phyloP scores from a whole-genome alignment of 2,888 invertebrate genomes.

The Heliconius cydno region DNA sequence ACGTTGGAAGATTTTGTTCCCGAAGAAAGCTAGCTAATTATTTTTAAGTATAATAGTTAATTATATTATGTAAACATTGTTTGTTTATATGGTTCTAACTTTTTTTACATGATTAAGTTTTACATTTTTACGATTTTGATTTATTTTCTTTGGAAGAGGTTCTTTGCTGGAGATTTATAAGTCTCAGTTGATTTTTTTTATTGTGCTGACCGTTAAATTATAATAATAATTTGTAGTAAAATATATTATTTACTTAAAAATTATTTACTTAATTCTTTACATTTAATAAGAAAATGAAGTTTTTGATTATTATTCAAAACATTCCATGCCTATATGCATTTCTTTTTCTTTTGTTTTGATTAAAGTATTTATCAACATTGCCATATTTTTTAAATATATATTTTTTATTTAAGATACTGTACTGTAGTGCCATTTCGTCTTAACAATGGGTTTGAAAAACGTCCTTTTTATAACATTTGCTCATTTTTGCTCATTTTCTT shows the following conservation, averaged over 20 bases:
- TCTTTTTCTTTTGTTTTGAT: neutral
- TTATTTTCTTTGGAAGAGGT: neutral
- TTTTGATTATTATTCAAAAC: neutral
- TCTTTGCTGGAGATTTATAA: neutral
- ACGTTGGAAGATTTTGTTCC: neutral
- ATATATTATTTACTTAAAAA: slow-evolving; percentile 1
- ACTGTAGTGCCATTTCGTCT: slow-evolving; percentile 18
- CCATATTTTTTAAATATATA: slow-evolving; percentile 3
- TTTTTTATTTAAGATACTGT: neutral
- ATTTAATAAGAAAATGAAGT: neutral
- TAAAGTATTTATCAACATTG: neutral
- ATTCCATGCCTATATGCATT: slow-evolving; percentile 12
- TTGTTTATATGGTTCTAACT: neutral
- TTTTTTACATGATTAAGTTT: slow-evolving; percentile 14
- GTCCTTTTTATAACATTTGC: slow-evolving; percentile 10
- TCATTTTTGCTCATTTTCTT: slow-evolving; percentile 24
- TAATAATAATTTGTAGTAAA: neutral
- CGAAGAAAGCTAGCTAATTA: slow-evolving; percentile 18
- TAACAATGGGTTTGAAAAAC: slow-evolving; percentile 12
- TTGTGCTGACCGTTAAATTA: neutral
- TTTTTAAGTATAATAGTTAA: slow-evolving; percentile 9
- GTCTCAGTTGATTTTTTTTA: neutral
- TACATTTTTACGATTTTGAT: slow-evolving; percentile 6
- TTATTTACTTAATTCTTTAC: neutral
- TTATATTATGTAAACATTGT: slow-evolving; percentile 2